A percentile compares a stretch with the other conserved stretches of the same genome.
phyloP scores from a whole-genome alignment of 2,797 vertebrate species.

The Catamblyrhynchus diadema region DNA sequence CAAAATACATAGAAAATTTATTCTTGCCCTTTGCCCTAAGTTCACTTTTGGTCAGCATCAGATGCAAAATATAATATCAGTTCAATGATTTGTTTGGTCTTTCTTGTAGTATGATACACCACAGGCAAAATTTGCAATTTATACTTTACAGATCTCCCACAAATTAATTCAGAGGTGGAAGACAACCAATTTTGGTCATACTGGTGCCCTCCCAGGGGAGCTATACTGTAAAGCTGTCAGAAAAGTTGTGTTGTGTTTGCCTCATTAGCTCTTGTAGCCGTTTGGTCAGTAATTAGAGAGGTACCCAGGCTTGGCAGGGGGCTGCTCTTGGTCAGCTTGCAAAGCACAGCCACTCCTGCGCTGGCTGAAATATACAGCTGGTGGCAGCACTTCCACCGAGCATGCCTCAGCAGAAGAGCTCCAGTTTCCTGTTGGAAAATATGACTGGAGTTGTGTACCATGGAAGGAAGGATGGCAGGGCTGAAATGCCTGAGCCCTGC shows the following conservation, averaged over 20 bases:
- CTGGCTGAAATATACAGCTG: neutral
- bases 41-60: neutral
- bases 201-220: neutral
- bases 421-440: neutral
- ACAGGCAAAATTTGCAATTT: neutral
- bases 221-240: neutral
- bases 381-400: neutral
- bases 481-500: neutral
- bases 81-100: neutral
- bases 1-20: neutral
- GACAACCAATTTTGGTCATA: neutral
- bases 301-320: neutral
- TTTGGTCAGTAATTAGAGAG: neutral
- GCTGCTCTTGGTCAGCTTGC: neutral
- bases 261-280: fast-evolving
- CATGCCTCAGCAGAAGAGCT: neutral
- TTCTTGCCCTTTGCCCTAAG: neutral
- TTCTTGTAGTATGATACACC: neutral
- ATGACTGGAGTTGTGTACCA: neutral
- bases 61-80: neutral
- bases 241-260: neutral
- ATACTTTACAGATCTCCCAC: neutral
- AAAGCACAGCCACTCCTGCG: neutral
- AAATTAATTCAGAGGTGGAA: neutral
- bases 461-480: neutral